Evolutionary conservation across 2,888 invertebrate genomes (phyloP), one percentile per base, ranked within the genome.

Genomic region (Agelastica alni): DNA sequence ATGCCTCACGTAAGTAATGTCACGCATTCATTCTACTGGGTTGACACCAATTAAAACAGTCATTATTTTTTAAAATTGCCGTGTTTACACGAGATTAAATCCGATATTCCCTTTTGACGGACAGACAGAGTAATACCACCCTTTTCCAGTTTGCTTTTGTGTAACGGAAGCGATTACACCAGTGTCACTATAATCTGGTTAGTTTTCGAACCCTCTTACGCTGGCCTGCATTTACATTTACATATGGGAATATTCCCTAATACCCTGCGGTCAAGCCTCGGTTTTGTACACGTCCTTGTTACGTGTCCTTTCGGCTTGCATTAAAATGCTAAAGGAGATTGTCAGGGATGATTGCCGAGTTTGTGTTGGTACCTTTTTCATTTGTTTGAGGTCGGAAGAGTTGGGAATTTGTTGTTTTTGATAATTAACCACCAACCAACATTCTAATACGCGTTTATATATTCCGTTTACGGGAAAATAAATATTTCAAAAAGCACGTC

Each of bases 111-210:
- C 57, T 61, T 60, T 66, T 43, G 49, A 49, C 49, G 32, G 64
- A 64, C 60, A 59, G 66, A 66, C 64, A 62, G 42, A 49, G 51
- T 66, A 66, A 66, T 65, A 56, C 66, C 57, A 57, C 59, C 54
- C 56, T 47, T 51, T 53, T 54, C 55, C 56, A 57, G 56, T 62
- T 59, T 57, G 63, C 61, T 66, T 62, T 60, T 62, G 59, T 65
- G 63, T 64, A 58, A 55, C 64, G 60, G 55, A 53, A 49, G 60
- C 65, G 66, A 63, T 67, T 67, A 67, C 60, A 58, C 59, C 32
- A 58, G 51, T 62, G 65, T 67, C 67, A 63, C 55, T 55, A 54
- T 67, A 67, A 67, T 67, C 65, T 67, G 59, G 62, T 63, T 63
- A 62, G 61, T 55, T 51, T 51, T 42, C 59, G 53, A 56, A 55